These are phyloP conservation scores for Amblyraja radiata DNA, from an alignment of 2,797 vertebrate species.

Conservation along the genomic window DNA sequence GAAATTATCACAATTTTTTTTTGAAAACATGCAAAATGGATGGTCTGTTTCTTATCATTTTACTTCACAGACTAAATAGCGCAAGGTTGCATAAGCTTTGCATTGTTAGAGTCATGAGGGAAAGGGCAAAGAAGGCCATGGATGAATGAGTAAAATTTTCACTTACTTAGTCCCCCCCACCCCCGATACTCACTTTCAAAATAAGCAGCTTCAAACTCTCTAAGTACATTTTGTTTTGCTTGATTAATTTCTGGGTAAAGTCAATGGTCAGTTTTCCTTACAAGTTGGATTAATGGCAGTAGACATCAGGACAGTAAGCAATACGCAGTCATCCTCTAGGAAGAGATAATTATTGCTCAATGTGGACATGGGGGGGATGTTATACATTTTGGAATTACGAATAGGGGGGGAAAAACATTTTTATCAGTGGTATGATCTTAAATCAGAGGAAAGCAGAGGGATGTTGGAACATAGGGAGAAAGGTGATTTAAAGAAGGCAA, in stretches of 20 bases:
- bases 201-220: constrained; percentile 22
- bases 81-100: constrained; percentile 41
- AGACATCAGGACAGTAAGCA: neutral
- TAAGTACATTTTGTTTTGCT: constrained; percentile 27
- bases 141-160: constrained; percentile 30
- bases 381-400: neutral
- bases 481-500: neutral
- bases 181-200: constrained; percentile 29
- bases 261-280: constrained; percentile 6
- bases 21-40: constrained; percentile 20
- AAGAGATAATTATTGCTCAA: neutral
- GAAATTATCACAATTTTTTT: constrained; percentile 7
- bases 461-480: neutral
- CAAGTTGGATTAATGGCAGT: neutral
- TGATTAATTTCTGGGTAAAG: constrained; percentile 19
- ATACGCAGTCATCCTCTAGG: neutral
- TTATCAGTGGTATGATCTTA: neutral
- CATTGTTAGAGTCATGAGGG: constrained; percentile 10
- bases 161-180: neutral
- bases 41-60: constrained; percentile 42
- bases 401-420: neutral
- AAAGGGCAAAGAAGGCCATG: constrained; percentile 17
- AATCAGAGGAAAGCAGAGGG: neutral
- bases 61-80: constrained; percentile 42
- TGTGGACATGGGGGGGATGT: neutral